phyloP scores from a whole-genome alignment of 2,113 vertebrate genomes.

The Corvus cornix region DNA sequence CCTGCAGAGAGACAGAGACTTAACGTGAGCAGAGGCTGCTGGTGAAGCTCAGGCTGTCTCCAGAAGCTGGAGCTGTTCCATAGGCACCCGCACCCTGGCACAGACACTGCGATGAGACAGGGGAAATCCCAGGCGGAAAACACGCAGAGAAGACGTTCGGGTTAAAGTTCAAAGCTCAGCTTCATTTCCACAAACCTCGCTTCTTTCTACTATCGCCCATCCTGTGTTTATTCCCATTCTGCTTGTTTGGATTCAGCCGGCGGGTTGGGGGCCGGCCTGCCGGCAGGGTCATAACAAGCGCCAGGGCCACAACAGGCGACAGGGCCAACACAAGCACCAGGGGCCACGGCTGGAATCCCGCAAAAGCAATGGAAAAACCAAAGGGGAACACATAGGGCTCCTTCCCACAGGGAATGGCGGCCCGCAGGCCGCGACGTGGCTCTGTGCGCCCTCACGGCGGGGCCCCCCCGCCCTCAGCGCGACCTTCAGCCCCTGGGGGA shows the following conservation, averaged over 20 bases:
- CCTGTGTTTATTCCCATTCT: background rate
- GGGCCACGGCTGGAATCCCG: background rate
- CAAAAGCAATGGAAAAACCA: background rate
- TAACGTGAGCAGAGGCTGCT: rapidly evolving
- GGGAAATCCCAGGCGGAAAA: background rate
- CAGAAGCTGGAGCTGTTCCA: background rate
- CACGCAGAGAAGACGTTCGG: rapidly evolving
- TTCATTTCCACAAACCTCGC: background rate
- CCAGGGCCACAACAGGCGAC: background rate
- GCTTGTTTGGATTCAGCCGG: no score
- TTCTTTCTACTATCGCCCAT: rapidly evolving
- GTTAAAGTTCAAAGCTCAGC: background rate
- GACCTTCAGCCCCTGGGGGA: background rate
- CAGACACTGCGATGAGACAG: background rate
- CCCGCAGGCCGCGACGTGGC: background rate
- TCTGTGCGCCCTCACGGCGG: background rate
- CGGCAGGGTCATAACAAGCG: background rate
- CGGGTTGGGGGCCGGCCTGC: background rate
- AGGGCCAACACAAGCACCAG: background rate
- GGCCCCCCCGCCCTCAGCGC: background rate
- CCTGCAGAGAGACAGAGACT: background rate
- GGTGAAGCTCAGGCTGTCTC: background rate
- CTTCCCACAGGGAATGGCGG: background rate
- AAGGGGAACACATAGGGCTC: background rate
- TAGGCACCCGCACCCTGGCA: rapidly evolving